phyloP scores from a whole-genome alignment of 1,140 invertebrate genomes.

The Bombus cullumanus region DNA sequence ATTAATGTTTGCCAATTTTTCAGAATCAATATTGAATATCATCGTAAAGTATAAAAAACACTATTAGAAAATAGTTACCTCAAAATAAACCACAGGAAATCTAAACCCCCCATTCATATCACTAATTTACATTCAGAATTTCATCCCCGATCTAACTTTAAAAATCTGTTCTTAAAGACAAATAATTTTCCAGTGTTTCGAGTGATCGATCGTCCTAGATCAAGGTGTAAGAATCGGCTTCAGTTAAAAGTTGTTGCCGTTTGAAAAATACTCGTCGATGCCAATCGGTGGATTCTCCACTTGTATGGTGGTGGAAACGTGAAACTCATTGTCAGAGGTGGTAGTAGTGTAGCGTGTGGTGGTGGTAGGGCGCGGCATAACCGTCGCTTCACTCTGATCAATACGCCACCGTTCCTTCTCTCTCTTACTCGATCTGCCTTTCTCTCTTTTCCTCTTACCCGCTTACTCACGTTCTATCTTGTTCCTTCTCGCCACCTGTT shows the following conservation, averaged over 20 bases:
- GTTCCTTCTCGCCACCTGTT: constrained; percentile 5
- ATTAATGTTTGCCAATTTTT: background rate
- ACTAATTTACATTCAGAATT: background rate
- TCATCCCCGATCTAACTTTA: background rate
- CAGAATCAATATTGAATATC: constrained; percentile 5
- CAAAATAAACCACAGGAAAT: no score
- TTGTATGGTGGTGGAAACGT: constrained; percentile 46
- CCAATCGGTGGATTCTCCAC: constrained; percentile 25
- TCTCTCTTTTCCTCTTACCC: constrained; percentile 29
- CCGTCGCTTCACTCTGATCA: constrained; percentile 78
- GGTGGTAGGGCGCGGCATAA: constrained; percentile 78
- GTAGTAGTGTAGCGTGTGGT: constrained; percentile 65
- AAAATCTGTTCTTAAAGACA: background rate
- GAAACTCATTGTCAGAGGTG: constrained; percentile 20
- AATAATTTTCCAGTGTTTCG: background rate
- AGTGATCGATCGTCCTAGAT: background rate
- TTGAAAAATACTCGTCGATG: constrained; percentile 51
- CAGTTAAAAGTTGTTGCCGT: constrained; percentile 22
- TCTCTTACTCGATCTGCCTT: constrained; percentile 42
- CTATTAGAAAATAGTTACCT: background rate
- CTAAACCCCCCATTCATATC: background rate
- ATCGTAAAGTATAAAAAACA: background rate
- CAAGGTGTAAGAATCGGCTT: background rate
- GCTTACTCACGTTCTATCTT: constrained; percentile 30
- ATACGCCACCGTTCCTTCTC: constrained; percentile 72